phyloP scores from a whole-genome alignment of 2,113 vertebrate species.

The Xyliphius kryptos region DNA sequence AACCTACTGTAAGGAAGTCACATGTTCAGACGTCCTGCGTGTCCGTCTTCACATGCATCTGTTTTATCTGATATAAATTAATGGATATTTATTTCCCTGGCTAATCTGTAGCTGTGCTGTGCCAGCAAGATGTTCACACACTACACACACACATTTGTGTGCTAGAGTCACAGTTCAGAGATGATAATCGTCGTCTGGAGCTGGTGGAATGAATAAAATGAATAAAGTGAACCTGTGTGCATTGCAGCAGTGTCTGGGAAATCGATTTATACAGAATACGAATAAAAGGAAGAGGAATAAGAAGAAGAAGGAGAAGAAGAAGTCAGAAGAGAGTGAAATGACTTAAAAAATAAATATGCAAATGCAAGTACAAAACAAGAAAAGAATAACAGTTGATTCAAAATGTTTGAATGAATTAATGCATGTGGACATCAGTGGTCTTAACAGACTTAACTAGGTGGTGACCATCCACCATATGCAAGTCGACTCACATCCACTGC shows the following conservation, averaged over 20 bases:
- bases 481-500: too few relatives aligned
- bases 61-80: background rate
- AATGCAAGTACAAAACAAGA: too few relatives aligned
- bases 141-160: constrained; percentile 11
- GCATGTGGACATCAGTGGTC: too few relatives aligned
- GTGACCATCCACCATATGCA: too few relatives aligned
- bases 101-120: constrained; percentile 6
- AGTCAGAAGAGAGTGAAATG: background rate
- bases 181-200: constrained; percentile 35
- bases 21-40: too few relatives aligned
- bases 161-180: constrained; percentile 31
- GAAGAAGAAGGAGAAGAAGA: too few relatives aligned
- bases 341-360: constrained; percentile 4
- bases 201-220: constrained; percentile 13
- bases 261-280: background rate
- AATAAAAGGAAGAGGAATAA: too few relatives aligned
- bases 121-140: constrained; percentile 16
- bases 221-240: constrained; percentile 26
- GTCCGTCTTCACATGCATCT: background rate
- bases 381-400: too few relatives aligned
- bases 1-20: too few relatives aligned
- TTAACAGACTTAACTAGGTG: too few relatives aligned
- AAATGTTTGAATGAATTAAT: too few relatives aligned
- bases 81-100: constrained; percentile 4
- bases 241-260: constrained; percentile 13